These are phyloP conservation scores for Orchestes rusci DNA, from an alignment of 2,888 invertebrate species.

Conservation along the genomic window DNA sequence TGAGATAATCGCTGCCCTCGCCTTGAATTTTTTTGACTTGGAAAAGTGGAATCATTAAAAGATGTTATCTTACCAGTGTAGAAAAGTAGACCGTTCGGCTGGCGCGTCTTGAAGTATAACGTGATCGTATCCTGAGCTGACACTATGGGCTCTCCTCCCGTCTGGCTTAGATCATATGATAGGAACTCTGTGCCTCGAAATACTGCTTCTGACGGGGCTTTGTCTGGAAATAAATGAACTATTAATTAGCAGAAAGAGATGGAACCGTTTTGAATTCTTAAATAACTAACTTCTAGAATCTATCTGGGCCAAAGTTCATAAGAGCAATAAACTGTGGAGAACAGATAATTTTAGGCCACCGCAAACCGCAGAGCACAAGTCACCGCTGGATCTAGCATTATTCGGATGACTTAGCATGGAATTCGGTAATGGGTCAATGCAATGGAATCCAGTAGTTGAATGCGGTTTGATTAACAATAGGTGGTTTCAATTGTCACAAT, in stretches of 20 bases:
- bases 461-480: too few relatives aligned
- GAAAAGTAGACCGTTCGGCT: slow-evolving; percentile 84
- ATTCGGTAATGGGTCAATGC: too few relatives aligned
- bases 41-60: background rate
- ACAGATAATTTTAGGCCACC: too few relatives aligned
- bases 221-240: slow-evolving; percentile 59
- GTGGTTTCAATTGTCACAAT: too few relatives aligned
- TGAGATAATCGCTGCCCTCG: slow-evolving; percentile 82
- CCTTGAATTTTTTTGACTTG: slow-evolving; percentile 48
- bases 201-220: slow-evolving; percentile 88
- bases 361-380: too few relatives aligned
- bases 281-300: too few relatives aligned
- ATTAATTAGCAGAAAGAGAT: too few relatives aligned
- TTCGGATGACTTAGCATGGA: too few relatives aligned
- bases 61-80: slow-evolving; percentile 66
- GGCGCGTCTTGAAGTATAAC: slow-evolving; percentile 86
- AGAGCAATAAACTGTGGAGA: too few relatives aligned
- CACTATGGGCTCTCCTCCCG: slow-evolving; percentile 79
- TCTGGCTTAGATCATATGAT: slow-evolving; percentile 81
- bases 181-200: slow-evolving; percentile 89
- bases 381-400: too few relatives aligned
- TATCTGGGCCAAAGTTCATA: too few relatives aligned
- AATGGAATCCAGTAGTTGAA: too few relatives aligned
- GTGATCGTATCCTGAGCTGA: slow-evolving; percentile 87
- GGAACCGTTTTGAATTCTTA: slow-evolving; percentile 12